Evolutionary conservation across 2,113 vertebrate species (phyloP).

Genomic region (Poicephalus meyeri): DNA sequence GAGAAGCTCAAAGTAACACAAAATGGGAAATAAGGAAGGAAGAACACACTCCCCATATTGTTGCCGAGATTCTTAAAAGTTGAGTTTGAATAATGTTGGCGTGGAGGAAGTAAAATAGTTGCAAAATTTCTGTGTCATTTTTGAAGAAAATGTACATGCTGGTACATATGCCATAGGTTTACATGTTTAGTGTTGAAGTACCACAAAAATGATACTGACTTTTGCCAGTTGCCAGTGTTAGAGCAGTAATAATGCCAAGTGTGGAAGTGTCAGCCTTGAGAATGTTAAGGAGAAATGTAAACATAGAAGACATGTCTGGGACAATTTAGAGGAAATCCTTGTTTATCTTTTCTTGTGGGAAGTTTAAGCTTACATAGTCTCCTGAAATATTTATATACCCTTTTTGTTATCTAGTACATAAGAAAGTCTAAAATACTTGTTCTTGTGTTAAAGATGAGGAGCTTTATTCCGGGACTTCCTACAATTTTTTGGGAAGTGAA

Average conservation of each 20-base stretch:
- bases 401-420: neutral
- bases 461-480: conserved; percentile 92
- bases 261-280: neutral
- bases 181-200: neutral
- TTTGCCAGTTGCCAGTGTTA: neutral
- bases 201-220: neutral
- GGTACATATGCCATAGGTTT: neutral
- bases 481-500: conserved; percentile 96
- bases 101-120: neutral
- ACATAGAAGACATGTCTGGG: neutral
- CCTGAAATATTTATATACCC: neutral
- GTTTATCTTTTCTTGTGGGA: neutral
- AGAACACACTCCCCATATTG: fast-evolving
- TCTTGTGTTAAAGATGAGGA: conserved; percentile 84
- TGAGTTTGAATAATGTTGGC: neutral
- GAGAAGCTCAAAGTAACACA: neutral
- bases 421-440: neutral
- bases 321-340: neutral
- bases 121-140: neutral
- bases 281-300: neutral
- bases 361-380: neutral
- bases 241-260: neutral
- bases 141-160: neutral
- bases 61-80: neutral
- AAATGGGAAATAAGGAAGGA: neutral